Conservation (phyloP, 2,113 vertebrate genomes). For the Eleginops maclovinus region DNA sequence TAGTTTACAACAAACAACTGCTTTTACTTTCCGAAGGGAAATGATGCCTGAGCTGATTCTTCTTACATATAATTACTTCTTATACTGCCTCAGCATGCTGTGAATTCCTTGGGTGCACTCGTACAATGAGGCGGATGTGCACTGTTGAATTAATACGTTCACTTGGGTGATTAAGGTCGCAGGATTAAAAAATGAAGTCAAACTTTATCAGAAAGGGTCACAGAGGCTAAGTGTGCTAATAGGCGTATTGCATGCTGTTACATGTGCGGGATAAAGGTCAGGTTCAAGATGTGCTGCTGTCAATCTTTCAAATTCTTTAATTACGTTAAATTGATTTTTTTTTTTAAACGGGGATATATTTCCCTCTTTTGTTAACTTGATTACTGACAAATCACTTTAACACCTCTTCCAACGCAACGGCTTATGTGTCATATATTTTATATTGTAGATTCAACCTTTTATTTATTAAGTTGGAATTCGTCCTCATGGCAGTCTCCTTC, state of each 20-base stretch:
- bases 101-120: constrained; percentile 34
- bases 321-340: too few relatives aligned
- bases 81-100: constrained; percentile 48
- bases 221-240: constrained; percentile 53
- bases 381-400: neutral
- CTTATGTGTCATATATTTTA: neutral
- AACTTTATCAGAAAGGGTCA: constrained; percentile 55
- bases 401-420: too few relatives aligned
- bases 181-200: constrained; percentile 32
- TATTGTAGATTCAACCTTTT: too few relatives aligned
- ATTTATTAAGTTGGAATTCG: too few relatives aligned
- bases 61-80: constrained; percentile 62
- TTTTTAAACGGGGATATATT: too few relatives aligned
- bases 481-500: too few relatives aligned
- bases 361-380: neutral
- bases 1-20: constrained; percentile 43
- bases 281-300: neutral
- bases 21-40: constrained; percentile 19
- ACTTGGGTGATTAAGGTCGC: constrained; percentile 47
- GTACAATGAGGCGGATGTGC: constrained; percentile 24
- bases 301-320: neutral
- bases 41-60: neutral
- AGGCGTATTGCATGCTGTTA: constrained; percentile 47
- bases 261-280: constrained; percentile 14
- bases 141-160: constrained; percentile 46